These are phyloP conservation scores for Trichoplusia ni DNA, from an alignment of 1,140 invertebrate genomes.

Conservation along the genomic window DNA sequence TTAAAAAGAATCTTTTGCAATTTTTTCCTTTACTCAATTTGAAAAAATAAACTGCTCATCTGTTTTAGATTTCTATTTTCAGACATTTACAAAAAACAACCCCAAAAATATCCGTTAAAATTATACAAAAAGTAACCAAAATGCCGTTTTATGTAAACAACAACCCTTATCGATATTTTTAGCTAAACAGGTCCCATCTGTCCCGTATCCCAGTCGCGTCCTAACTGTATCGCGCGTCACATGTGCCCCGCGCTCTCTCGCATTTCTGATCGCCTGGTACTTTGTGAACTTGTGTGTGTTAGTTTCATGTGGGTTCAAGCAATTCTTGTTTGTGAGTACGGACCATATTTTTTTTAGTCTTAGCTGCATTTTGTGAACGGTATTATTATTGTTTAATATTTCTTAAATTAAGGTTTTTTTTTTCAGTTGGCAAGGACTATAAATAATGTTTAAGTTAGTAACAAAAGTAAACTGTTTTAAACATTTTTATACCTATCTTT, in stretches of 20 bases:
- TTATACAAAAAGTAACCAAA: not conserved
- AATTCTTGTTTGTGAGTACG: not conserved
- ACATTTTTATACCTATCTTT: too few species aligned
- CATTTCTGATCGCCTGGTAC: constrained; percentile 56
- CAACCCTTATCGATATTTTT: constrained; percentile 36
- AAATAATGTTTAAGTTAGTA: too few species aligned
- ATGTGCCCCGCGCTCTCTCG: constrained; percentile 38
- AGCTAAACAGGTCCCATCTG: constrained; percentile 39
- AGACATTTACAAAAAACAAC: constrained; percentile 1
- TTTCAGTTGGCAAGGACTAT: too few species aligned
- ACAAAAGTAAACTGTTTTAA: too few species aligned
- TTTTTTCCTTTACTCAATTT: too few species aligned
- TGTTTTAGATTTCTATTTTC: too few species aligned
- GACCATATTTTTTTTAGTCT: not conserved
- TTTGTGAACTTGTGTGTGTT: constrained; percentile 39
- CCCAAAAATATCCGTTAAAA: not conserved
- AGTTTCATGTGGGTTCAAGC: constrained; percentile 6
- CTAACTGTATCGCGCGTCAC: constrained; percentile 49
- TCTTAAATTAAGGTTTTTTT: too few species aligned
- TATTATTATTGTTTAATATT: too few species aligned
- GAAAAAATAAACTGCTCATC: too few species aligned
- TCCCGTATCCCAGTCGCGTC: constrained; percentile 54
- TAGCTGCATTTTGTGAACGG: too few species aligned
- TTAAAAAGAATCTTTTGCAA: too few species aligned
- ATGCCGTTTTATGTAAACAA: not conserved